These are phyloP conservation scores for Pseudachorutes palmiensis DNA, from an alignment of 1,140 invertebrate genomes.

Conservation along the genomic window DNA sequence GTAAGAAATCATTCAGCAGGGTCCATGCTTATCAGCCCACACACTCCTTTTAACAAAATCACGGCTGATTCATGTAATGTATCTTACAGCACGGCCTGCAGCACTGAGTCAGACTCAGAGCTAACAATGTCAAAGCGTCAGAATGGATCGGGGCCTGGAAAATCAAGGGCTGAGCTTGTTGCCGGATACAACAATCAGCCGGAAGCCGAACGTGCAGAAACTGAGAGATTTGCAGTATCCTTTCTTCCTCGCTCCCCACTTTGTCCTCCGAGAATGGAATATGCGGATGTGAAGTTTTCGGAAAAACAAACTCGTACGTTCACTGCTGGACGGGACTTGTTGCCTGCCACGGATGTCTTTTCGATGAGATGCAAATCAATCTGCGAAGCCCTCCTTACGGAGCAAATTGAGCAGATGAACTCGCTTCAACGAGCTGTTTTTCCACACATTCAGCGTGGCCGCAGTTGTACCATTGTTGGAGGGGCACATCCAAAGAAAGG, in stretches of 20 bases:
- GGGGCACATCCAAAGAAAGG: neutral
- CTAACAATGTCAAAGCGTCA: too few species aligned
- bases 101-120: too few species aligned
- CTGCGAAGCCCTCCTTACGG: neutral
- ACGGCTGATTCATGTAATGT: too few species aligned
- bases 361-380: neutral
- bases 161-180: too few species aligned
- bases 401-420: neutral
- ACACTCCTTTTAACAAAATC: too few species aligned
- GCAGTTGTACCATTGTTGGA: conserved; percentile 9
- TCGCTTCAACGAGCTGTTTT: neutral
- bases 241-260: neutral
- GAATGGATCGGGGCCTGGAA: too few species aligned
- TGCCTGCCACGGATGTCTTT: neutral
- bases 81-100: too few species aligned
- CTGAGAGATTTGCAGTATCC: too few species aligned
- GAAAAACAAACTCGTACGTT: neutral
- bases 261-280: neutral
- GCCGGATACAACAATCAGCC: too few species aligned
- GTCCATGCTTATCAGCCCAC: too few species aligned
- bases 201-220: too few species aligned
- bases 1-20: too few species aligned
- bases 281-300: neutral
- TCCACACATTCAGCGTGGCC: neutral
- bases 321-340: neutral